Conservation (phyloP, 2,113 vertebrate species). For the Corythaixoides concolor region DNA sequence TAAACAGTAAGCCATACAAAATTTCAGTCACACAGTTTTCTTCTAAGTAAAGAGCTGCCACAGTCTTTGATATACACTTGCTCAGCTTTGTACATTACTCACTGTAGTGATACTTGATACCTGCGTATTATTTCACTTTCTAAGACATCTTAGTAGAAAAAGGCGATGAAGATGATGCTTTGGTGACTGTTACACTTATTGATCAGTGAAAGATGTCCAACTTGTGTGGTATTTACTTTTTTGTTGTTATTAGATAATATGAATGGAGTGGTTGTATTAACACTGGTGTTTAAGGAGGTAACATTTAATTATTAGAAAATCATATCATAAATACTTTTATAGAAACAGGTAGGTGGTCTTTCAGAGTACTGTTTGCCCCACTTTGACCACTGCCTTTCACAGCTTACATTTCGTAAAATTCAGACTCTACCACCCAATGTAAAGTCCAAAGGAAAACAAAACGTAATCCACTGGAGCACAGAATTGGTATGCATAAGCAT, state of each 20-base stretch:
- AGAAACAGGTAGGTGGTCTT: not conserved
- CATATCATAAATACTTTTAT: not conserved
- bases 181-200: not conserved
- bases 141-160: not conserved
- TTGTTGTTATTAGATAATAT: not conserved
- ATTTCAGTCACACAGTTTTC: not conserved
- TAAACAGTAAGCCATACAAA: conserved; percentile 1
- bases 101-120: not conserved
- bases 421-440: not conserved
- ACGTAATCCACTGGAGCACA: not conserved
- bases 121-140: not conserved
- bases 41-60: not conserved
- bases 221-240: not conserved
- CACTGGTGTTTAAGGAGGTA: not conserved
- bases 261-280: not conserved
- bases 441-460: not conserved
- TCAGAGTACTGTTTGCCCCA: not conserved
- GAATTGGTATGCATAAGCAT: not conserved
- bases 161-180: not conserved
- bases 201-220: not conserved
- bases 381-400: not conserved
- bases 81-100: not conserved
- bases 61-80: not conserved
- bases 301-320: not conserved
- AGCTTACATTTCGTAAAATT: not conserved